Percentiles rank a stretch among this genome's conserved stretches.
Conservation (phyloP, 1,140 invertebrate genomes). For the Sitophilus oryzae region DNA sequence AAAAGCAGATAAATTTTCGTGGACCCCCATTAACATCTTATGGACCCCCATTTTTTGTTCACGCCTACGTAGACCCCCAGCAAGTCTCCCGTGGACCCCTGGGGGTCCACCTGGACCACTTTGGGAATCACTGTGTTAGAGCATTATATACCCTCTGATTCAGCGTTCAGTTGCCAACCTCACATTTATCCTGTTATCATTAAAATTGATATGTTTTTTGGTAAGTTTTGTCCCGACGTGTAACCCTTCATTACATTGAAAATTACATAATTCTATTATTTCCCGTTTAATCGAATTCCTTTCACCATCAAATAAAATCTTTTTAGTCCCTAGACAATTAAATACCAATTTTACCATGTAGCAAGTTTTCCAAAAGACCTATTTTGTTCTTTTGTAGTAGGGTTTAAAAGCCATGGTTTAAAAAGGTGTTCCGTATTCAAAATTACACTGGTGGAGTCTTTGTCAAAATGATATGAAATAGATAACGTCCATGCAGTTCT, state of each 20-base stretch:
- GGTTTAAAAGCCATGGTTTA: slow-evolving; percentile 30
- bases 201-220: slow-evolving; percentile 28
- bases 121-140: too few species aligned
- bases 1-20: too few species aligned
- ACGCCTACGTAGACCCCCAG: too few species aligned
- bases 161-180: slow-evolving; percentile 15
- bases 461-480: too few species aligned
- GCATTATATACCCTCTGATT: slow-evolving; percentile 24
- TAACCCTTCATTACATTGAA: slow-evolving; percentile 25
- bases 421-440: slow-evolving; percentile 23
- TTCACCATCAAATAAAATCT: slow-evolving; percentile 13
- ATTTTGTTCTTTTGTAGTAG: slow-evolving; percentile 24
- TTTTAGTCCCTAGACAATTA: slow-evolving; percentile 25
- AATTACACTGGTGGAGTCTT: too few species aligned
- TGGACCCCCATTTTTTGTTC: too few species aligned
- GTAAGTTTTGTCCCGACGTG: slow-evolving; percentile 25
- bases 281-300: slow-evolving; percentile 18
- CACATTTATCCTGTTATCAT: slow-evolving; percentile 26
- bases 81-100: too few species aligned
- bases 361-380: slow-evolving; percentile 25
- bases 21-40: too few species aligned
- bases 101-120: too few species aligned
- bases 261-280: slow-evolving; percentile 21
- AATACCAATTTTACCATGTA: slow-evolving; percentile 33
- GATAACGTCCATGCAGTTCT: too few species aligned